Base-by-base conservation (phyloP, 2,797 vertebrate species). In the Cetoscarus ocellatus region DNA sequence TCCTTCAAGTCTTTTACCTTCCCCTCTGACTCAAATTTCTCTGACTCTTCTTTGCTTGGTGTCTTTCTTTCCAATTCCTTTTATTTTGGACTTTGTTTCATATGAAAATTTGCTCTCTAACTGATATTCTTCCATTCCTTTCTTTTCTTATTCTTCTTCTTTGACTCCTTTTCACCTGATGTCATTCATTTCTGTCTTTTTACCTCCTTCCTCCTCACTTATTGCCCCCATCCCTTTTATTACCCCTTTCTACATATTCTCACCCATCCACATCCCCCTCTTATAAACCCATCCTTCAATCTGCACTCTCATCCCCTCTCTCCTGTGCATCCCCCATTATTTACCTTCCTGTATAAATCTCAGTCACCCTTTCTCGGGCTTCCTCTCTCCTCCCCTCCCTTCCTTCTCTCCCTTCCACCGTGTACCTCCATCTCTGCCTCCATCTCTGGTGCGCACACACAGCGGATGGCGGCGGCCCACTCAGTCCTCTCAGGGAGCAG, bases 401-500 rank as follows among this genome's bases (percentile, higher is more conserved):
- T 43, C 43, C 61, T 13, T 47, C 38, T 50, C 43, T 51, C 36
- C 49, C 64, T n/a, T 54, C 57, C 7, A 50, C 67, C 68, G 35
- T 78, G 35, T 73, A 75, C 74, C 83, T 85, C 67, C 81, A 82
- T 86, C 82, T 63, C 80, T 82, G 77, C 79, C 80, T 87, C 70
- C 85, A 85, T 88, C 78, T 27, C 27, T 27, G 75, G 78, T 88
- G 85, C 70, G 65, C 77, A 73, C 87, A 72, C 87, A 71, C 84
- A 91, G 91, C 84, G 90, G 92, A 93, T 92, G 87, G 90, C 79
- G 59, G 78, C 89, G 34, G 90, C 91, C 92, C 92, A 92, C 93
- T 92, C 93, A 92, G 91, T 90, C 86, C 93, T 93, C 93, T 85
- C 86, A 81, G 91, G 90, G 91, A 94, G 92, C 93, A 93, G 91